Evolutionary conservation across 2,113 vertebrate genomes (phyloP).

Genomic region (Lipotes vexillifer): DNA sequence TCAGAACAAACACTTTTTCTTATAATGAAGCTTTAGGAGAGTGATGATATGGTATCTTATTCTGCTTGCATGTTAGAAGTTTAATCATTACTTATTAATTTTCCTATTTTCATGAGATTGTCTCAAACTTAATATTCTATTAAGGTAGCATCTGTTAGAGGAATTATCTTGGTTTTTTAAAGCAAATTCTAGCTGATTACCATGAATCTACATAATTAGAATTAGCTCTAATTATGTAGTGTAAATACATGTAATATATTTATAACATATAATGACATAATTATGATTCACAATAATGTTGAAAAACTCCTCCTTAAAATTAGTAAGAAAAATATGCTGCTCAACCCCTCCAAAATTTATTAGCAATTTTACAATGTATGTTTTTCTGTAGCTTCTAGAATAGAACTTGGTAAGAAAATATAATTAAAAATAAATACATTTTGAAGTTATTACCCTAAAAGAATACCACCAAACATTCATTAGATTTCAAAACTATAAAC

Average conservation of each 20-base stretch:
- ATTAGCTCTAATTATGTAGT: constrained; percentile 86
- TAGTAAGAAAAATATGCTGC: constrained; percentile 69
- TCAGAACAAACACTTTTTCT: constrained; percentile 46
- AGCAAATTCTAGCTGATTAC: constrained; percentile 88
- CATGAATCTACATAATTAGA: constrained; percentile 89
- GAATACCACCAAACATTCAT: not conserved
- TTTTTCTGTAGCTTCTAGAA: constrained; percentile 52
- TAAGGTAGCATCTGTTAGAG: constrained; percentile 85
- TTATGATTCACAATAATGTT: constrained; percentile 78
- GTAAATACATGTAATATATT: constrained; percentile 87
- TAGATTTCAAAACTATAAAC: constrained; percentile 32
- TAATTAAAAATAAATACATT: constrained; percentile 57
- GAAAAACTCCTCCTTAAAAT: constrained; percentile 74
- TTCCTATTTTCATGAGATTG: constrained; percentile 78
- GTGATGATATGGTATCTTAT: constrained; percentile 51
- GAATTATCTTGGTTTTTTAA: constrained; percentile 88
- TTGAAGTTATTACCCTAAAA: constrained; percentile 44
- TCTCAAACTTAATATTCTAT: constrained; percentile 85
- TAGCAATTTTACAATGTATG: constrained; percentile 69
- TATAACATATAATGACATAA: constrained; percentile 80
- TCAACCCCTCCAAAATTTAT: constrained; percentile 60
- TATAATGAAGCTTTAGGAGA: constrained; percentile 49
- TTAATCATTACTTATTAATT: constrained; percentile 81
- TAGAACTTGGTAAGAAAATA: constrained; percentile 32
- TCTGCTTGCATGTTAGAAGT: constrained; percentile 61